phyloP scores from a whole-genome alignment of 35 echinoderm and acorn worm species.

The Diadema setosum region DNA sequence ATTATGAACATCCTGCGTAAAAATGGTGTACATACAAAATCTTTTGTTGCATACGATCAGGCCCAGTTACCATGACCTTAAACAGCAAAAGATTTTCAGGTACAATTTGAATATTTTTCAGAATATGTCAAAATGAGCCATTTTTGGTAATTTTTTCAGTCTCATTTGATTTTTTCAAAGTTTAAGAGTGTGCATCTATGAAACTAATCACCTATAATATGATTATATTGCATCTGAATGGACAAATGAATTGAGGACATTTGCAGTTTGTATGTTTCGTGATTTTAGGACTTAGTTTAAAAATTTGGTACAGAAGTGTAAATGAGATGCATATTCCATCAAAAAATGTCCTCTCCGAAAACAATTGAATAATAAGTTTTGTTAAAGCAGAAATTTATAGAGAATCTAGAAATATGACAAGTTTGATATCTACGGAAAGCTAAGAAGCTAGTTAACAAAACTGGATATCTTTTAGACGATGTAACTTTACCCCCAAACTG shows the following conservation, averaged over 20 bases:
- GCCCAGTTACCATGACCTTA: not conserved
- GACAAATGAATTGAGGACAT: no score
- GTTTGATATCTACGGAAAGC: no score
- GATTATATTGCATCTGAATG: not conserved
- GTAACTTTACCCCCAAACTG: no score
- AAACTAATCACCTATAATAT: not conserved
- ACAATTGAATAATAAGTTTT: no score
- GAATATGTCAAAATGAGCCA: not conserved
- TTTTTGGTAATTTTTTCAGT: no score
- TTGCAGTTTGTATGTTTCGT: not conserved
- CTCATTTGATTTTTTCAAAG: no score
- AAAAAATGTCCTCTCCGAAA: no score
- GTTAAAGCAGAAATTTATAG: no score
- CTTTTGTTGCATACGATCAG: not conserved
- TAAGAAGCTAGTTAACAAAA: no score
- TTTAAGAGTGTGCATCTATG: not conserved
- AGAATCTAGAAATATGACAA: no score
- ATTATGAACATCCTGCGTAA: not conserved
- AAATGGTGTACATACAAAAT: not conserved
- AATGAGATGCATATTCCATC: no score
- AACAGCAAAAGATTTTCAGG: not conserved
- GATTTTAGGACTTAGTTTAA: not conserved
- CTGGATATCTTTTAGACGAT: no score
- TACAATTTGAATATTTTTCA: not conserved
- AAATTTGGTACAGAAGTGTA: not conserved